phyloP scores from a whole-genome alignment of 1,140 invertebrate genomes.

The Diorhabda elongata region DNA sequence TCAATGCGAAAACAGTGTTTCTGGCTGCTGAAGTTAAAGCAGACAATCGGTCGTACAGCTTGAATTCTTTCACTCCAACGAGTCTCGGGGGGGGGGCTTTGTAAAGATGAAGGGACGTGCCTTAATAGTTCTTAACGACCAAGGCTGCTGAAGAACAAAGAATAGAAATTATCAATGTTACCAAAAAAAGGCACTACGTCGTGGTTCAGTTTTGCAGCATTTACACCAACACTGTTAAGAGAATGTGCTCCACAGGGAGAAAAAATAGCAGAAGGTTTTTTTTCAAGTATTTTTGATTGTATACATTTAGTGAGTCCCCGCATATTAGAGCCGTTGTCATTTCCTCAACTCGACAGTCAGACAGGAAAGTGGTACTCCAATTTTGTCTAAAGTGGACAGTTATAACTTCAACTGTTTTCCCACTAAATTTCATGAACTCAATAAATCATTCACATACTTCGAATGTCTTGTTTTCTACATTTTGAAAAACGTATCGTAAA shows the following conservation, averaged over 20 bases:
- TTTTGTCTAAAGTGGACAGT: neutral
- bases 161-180: too few relatives aligned
- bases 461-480: neutral
- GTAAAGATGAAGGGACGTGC: neutral
- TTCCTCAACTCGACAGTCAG: neutral
- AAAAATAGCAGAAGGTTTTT: neutral
- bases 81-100: neutral
- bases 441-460: neutral
- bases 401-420: neutral
- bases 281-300: neutral
- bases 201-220: neutral
- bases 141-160: too few relatives aligned
- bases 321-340: neutral
- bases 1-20: too few relatives aligned
- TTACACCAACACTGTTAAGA: neutral
- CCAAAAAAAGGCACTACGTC: too few relatives aligned
- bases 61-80: conserved; percentile 2
- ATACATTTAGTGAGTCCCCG: neutral
- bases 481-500: neutral
- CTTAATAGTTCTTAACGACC: too few relatives aligned
- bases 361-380: neutral
- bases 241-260: neutral
- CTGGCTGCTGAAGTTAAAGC: too few relatives aligned
- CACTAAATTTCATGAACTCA: neutral
- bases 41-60: neutral